These are phyloP conservation scores for Bos taurus DNA, from an alignment of 2,113 vertebrate genomes.

Conservation along the genomic window ARS-UCD2.0 NC_037329.1:43704001-43704500, in stretches of 20 bases:
- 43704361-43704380: not conserved
- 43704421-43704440: not conserved
- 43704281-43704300: not conserved
- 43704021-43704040: not conserved
- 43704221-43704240: not conserved
- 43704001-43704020: not conserved
- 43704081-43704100: not conserved
- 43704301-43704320: not conserved
- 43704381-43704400: not conserved
- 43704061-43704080: not conserved
- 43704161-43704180: not conserved
- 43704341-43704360: not conserved
- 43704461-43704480: not conserved
- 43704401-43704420: not conserved
- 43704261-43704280: not conserved
- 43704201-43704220: not conserved
- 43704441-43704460: not conserved
- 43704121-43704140: not conserved
- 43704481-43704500: not conserved
- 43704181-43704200: not conserved
- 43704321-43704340: not conserved
- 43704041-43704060: not conserved
- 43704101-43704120: not conserved
- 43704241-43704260: not conserved
- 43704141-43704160: rapidly evolving